Evolutionary conservation across 2,113 vertebrate genomes (phyloP), one percentile per base, ranked within the genome.

Genomic region (Empidonax traillii): DNA sequence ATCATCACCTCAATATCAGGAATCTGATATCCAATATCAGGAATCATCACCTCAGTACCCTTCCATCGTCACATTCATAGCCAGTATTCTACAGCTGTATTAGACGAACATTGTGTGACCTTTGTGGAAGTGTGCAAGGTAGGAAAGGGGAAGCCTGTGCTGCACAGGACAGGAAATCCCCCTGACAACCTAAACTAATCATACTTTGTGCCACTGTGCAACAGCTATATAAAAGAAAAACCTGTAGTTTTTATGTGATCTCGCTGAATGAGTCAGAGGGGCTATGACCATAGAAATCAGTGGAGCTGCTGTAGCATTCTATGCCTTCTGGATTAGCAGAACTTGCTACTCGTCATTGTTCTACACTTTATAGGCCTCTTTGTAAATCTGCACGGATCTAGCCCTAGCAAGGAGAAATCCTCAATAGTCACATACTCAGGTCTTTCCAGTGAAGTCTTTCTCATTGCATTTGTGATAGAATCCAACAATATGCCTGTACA

Each of bases 231-330:
- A 59, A 49, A 73, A 61, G 19, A 62, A 90, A 91, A 61, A 55
- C 12, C 9, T 17, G 11, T 14, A 7, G 10, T 21, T 85, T 61
- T 80, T 14, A 41, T 41, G 14, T 3, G 2, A 12, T 33, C 16
- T 85, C 47, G 30, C 35, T 82, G 66, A 72, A 85, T 18, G 49
- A 73, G 13, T 43, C 25, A 4, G 51, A 23, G 46, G 21, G 82
- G 15, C 52, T 7, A 4, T 30, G 46, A 55, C 11, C 5, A 31
- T 15, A 63, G 44, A 39, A 67, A 61, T 22, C 14, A 68, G 14
- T 0, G 0, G 37, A 73, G n/a, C 44, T 65, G 17, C 17, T 58
- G 31, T 68, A 41, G 23, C 22, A 25, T 14, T 13, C 12, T 67
- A 11, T 24, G 37, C 21, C 74, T 77, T 52, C 39, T 65, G 44